Evolutionary conservation across 92 coral and sea anemone genomes (phyloP).

Genomic region (Epizoanthus stellaris): DNA sequence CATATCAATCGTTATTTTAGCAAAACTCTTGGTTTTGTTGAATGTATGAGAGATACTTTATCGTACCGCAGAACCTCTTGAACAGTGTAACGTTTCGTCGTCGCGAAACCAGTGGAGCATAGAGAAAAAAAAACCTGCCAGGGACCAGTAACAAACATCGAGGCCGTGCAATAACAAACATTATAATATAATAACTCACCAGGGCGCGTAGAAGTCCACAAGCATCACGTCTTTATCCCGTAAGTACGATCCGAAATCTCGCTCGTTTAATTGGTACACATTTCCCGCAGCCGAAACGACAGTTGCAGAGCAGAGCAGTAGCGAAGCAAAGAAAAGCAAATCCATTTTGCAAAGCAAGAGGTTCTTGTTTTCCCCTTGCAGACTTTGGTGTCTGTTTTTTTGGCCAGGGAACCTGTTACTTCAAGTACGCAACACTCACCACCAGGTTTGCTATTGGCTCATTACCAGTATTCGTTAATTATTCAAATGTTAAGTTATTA

Average conservation of each 20-base stretch:
- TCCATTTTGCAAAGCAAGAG: conserved; percentile 38
- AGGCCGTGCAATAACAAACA: conserved; percentile 41
- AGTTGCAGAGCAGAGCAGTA: conserved; percentile 14
- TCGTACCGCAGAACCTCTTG: background rate
- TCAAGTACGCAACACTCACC: background rate
- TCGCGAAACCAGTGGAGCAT: background rate
- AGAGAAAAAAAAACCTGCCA: conserved; percentile 11
- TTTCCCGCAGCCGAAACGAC: conserved; percentile 43
- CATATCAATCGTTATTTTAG: too few relatives aligned
- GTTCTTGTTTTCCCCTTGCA: conserved; percentile 24
- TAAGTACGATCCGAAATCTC: conserved; percentile 76
- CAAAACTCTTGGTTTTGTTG: too few relatives aligned
- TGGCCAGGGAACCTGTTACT: conserved; percentile 17
- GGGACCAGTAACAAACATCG: background rate
- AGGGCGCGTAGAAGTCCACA: conserved; percentile 95
- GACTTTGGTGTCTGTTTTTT: conserved; percentile 26
- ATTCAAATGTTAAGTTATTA: conserved; percentile 16
- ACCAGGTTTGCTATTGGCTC: conserved; percentile 19
- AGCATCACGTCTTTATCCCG: conserved; percentile 95
- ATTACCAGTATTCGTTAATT: background rate
- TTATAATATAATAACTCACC: conserved; percentile 69
- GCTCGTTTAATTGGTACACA: conserved; percentile 82
- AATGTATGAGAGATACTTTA: background rate
- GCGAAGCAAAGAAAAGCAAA: conserved; percentile 14
- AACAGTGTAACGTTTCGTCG: background rate